A percentile compares a stretch with the other conserved stretches of the same genome.
These are phyloP conservation scores for Zapus hudsonius DNA, from an alignment of 2,113 vertebrate species.

Conservation along the genomic window DNA sequence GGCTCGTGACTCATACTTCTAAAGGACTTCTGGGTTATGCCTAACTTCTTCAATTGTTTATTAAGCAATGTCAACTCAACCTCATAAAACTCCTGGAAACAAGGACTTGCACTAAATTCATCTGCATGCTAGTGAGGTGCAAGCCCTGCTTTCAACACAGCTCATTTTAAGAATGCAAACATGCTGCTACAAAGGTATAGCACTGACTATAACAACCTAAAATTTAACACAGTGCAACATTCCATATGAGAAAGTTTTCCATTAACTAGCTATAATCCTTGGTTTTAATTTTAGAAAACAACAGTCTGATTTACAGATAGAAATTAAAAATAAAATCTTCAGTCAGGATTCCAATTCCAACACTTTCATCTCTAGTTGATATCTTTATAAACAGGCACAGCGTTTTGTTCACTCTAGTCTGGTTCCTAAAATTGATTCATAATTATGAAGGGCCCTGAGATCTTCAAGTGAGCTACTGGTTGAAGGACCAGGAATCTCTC, in stretches of 20 bases:
- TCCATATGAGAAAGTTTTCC: neutral
- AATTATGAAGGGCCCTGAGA: neutral
- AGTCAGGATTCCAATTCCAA: neutral
- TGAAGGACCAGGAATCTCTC: neutral
- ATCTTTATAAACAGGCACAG: neutral
- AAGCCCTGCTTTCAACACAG: conserved; percentile 22
- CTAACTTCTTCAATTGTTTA: conserved; percentile 51
- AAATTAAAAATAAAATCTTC: neutral
- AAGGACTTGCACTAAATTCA: conserved; percentile 31
- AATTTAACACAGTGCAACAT: neutral
- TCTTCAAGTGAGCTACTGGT: neutral
- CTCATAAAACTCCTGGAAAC: conserved; percentile 5
- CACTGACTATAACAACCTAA: neutral
- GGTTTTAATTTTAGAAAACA: conserved; percentile 1
- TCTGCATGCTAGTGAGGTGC: neutral
- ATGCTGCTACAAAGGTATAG: neutral
- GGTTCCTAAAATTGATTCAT: neutral
- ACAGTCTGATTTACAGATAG: conserved; percentile 34
- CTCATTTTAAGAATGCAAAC: conserved; percentile 39
- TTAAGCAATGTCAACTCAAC: conserved; percentile 63
- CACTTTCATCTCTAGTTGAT: neutral
- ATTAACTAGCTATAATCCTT: neutral
- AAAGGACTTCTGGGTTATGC: conserved; percentile 58
- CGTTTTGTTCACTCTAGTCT: neutral
- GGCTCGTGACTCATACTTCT: conserved; percentile 72